Evolutionary conservation across 2,888 invertebrate species (phyloP).

Genomic region (Tethea ocularis): DNA sequence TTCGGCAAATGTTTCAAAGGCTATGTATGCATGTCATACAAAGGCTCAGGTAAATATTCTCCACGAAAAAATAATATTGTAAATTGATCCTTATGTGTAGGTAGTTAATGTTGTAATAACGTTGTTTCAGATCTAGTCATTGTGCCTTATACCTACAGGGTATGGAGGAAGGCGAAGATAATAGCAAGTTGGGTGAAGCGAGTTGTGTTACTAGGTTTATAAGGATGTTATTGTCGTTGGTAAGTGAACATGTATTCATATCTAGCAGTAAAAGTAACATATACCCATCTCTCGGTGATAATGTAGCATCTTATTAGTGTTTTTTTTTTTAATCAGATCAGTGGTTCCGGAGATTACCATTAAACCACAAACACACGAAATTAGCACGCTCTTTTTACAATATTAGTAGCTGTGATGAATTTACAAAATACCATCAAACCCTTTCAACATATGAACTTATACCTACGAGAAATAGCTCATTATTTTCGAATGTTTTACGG

Average conservation of each 20-base stretch:
- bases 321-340: no score
- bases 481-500: not conserved
- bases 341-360: no score
- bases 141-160: constrained; percentile 86
- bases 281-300: no score
- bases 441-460: no score
- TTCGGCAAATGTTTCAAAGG: constrained; percentile 97
- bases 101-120: constrained; percentile 23
- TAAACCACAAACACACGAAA: no score
- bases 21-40: constrained; percentile 97
- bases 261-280: no score
- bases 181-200: constrained; percentile 87
- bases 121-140: constrained; percentile 83
- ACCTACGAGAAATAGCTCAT: no score
- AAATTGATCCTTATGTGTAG: constrained; percentile 9
- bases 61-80: constrained; percentile 11
- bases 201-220: constrained; percentile 97
- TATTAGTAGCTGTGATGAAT: no score
- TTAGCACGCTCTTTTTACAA: no score
- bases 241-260: constrained; percentile 70
- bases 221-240: constrained; percentile 92
- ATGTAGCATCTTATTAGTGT: no score
- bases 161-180: constrained; percentile 80
- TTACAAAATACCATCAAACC: no score
- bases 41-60: constrained; percentile 86